A percentile compares a stretch with the other conserved stretches of the same genome.
phyloP scores from a whole-genome alignment of 2,888 invertebrate species.

The Diarsia mendica region DNA sequence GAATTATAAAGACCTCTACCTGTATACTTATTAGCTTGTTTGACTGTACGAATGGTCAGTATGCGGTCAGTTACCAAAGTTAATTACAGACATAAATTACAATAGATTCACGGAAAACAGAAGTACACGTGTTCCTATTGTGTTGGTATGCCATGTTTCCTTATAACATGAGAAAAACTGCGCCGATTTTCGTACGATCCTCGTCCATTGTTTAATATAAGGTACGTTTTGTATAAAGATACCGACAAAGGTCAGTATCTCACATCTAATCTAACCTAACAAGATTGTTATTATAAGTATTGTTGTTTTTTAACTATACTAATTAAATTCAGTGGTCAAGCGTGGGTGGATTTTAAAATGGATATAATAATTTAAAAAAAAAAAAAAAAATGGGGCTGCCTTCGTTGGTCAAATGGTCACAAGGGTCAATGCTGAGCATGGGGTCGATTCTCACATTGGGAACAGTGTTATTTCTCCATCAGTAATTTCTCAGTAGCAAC shows the following conservation, averaged over 20 bases:
- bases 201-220: constrained; percentile 53
- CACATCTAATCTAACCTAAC: constrained; percentile 49
- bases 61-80: not conserved
- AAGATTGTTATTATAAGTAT: constrained; percentile 39
- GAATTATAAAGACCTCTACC: too few relatives aligned
- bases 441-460: too few relatives aligned
- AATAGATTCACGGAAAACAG: constrained; percentile 52
- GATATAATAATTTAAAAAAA: too few relatives aligned
- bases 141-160: constrained; percentile 55
- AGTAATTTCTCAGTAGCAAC: too few relatives aligned
- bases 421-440: too few relatives aligned
- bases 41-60: too few relatives aligned
- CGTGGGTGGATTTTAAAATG: too few relatives aligned
- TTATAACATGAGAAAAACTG: constrained; percentile 54
- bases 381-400: too few relatives aligned
- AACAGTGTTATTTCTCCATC: too few relatives aligned
- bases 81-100: constrained; percentile 47
- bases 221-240: constrained; percentile 24
- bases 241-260: constrained; percentile 34
- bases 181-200: constrained; percentile 27
- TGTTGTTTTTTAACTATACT: constrained; percentile 24
- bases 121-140: constrained; percentile 37
- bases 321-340: not conserved
- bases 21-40: too few relatives aligned
- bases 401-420: too few relatives aligned